phyloP scores from a whole-genome alignment of 2,113 vertebrate species.

The Chloropsis hardwickii region DNA sequence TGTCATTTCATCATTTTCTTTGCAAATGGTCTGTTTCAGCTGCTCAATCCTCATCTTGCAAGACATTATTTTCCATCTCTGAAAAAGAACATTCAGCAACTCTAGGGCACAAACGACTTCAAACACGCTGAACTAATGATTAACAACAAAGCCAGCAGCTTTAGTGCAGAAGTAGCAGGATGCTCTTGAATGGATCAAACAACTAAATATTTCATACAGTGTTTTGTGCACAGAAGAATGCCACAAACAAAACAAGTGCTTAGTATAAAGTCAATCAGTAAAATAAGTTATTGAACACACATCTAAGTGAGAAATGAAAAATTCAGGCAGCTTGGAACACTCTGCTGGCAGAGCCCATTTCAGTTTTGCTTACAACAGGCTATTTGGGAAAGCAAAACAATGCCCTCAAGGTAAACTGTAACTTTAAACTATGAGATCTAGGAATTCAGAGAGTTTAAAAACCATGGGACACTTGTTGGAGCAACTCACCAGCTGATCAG shows the following conservation, averaged over 20 bases:
- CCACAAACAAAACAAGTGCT: neutral
- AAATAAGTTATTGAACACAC: neutral
- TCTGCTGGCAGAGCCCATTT: neutral
- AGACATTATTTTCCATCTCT: slow-evolving; percentile 99
- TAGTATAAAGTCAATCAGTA: neutral
- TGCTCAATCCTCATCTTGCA: slow-evolving; percentile 95
- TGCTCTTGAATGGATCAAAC: neutral
- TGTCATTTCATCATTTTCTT: slow-evolving; percentile 86
- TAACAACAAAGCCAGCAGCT: slow-evolving; percentile 31
- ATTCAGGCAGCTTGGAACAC: neutral
- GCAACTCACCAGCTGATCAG: slow-evolving; percentile 89
- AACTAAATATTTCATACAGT: neutral
- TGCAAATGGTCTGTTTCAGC: slow-evolving; percentile 90
- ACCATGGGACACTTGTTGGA: slow-evolving; percentile 64
- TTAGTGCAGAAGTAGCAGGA: neutral
- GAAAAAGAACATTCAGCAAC: slow-evolving; percentile 53
- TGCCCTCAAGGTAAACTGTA: neutral
- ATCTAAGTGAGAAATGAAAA: neutral
- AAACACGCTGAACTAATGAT: neutral
- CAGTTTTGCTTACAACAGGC: neutral
- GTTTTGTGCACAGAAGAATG: neutral
- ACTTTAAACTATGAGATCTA: neutral
- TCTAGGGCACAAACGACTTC: neutral
- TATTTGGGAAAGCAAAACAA: neutral
- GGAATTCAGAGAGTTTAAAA: neutral